Conservation (phyloP, 2,888 invertebrate species). For the Harpalus rubripes region DNA sequence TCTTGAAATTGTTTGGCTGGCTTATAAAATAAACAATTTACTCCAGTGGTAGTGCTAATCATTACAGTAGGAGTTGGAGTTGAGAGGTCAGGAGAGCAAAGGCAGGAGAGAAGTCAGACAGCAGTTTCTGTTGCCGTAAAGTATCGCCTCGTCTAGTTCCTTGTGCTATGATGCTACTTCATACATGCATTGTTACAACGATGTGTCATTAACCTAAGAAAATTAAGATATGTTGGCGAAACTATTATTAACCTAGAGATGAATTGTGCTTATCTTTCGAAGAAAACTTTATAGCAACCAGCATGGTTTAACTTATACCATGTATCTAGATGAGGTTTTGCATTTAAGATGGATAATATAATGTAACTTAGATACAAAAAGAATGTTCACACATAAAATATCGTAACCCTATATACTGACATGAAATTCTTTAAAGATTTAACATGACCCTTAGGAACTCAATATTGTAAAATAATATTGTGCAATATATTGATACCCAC, state of each 20-base stretch:
- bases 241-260: not conserved
- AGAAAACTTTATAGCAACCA: not conserved
- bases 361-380: too few relatives aligned
- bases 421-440: too few relatives aligned
- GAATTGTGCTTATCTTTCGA: not conserved
- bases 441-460: too few relatives aligned
- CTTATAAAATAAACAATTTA: constrained; percentile 4
- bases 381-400: too few relatives aligned
- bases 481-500: too few relatives aligned
- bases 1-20: not conserved
- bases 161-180: not conserved
- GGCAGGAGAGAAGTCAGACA: not conserved
- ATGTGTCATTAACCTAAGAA: not conserved
- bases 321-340: not conserved
- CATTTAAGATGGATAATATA: not conserved
- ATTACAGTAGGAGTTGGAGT: not conserved
- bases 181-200: not conserved
- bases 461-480: too few relatives aligned
- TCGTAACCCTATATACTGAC: too few relatives aligned
- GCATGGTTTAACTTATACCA: too few relatives aligned
- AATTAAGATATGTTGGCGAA: not conserved
- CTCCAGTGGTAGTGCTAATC: not conserved
- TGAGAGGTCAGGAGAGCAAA: not conserved
- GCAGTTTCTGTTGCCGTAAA: not conserved
- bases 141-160: not conserved